Evolutionary conservation across 2,113 vertebrate genomes (phyloP), one percentile per base, ranked within the genome.

Genomic region (Cyprinodon brontotheroides): DNA sequence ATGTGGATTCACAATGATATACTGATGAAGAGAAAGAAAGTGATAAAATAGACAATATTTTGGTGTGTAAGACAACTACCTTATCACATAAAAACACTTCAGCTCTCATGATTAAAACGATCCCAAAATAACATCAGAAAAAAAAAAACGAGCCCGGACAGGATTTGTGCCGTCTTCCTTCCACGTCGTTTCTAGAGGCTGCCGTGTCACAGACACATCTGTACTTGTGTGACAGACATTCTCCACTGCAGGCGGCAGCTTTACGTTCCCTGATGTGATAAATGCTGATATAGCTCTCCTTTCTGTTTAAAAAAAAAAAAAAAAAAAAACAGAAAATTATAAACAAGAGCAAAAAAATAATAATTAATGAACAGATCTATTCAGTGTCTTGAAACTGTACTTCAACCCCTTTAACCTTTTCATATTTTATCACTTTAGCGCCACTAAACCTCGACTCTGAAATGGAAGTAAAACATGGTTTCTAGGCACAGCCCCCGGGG

Each of bases 61-160:
- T 57, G 50, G 50, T 57, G 20, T 0, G 50, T n/a, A n/a, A 57
- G 50, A 20, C 50, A 57, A 57, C 38, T 43, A 50, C 59, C 1
- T 9, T 20, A 69, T 8, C 15, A 40, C 53, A 8, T 8, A 66
- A 22, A 14, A 13, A 39, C 17, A 20, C 9, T 57, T 57, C 48
- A 40, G 67, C 3, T 74, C 65, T 68, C 36, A 15, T 70, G 73
- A 71, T 79, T 77, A 37, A 75, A 73, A 72, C 40, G 7, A 61
- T 50, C 61, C 68, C 61, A 79, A 86, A 85, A 81, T 78, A 83
- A 64, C 68, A 66, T 11, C 29, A 15, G 22, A 40, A 39, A 70
- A 47, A 50, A 50, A 20, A 57, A 73, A 14, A 22, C 65, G 29
- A 47, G n/a, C 59, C 1, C 11, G 70, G 11, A 11, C 43, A 45